Percentiles rank a stretch among this genome's conserved stretches.
These are phyloP conservation scores for Neosilurus mollespiculum DNA, from an alignment of 2,797 vertebrate genomes.

Conservation along the genomic window DNA sequence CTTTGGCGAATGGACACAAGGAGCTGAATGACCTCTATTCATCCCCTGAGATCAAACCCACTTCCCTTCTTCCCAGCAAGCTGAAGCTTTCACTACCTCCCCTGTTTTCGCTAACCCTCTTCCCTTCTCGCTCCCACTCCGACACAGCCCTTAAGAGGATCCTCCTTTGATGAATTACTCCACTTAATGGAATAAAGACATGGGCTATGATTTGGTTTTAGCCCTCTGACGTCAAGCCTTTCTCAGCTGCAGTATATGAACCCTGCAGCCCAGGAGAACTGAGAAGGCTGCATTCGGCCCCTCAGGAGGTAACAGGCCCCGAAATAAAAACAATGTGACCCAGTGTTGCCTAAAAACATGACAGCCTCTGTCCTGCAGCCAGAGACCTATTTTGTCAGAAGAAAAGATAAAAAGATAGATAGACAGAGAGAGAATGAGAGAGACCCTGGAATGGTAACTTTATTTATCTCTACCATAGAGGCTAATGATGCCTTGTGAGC, in stretches of 20 bases:
- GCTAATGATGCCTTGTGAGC: constrained; percentile 72
- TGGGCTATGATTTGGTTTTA: constrained; percentile 57
- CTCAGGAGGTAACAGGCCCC: constrained; percentile 51
- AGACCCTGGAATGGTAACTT: constrained; percentile 61
- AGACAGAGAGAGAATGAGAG: neutral
- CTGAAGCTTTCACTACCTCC: constrained; percentile 34
- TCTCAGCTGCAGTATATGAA: constrained; percentile 36
- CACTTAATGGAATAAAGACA: constrained; percentile 67
- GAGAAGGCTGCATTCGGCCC: constrained; percentile 32
- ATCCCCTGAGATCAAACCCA: constrained; percentile 71
- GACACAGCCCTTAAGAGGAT: constrained; percentile 58
- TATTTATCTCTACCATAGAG: constrained; percentile 71
- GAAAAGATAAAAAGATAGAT: neutral
- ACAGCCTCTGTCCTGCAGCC: constrained; percentile 51
- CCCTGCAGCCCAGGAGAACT: constrained; percentile 11
- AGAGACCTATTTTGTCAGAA: constrained; percentile 30
- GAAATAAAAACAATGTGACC: constrained; percentile 62
- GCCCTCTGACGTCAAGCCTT: constrained; percentile 52
- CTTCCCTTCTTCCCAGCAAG: constrained; percentile 62
- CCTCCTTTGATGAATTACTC: constrained; percentile 64
- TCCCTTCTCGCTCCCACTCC: constrained; percentile 36
- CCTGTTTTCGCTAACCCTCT: constrained; percentile 14
- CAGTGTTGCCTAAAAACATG: constrained; percentile 52
- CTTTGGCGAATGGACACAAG: constrained; percentile 53
- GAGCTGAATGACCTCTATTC: constrained; percentile 76